phyloP scores from a whole-genome alignment of 2,888 invertebrate genomes.

The Dryomyza anilis region DNA sequence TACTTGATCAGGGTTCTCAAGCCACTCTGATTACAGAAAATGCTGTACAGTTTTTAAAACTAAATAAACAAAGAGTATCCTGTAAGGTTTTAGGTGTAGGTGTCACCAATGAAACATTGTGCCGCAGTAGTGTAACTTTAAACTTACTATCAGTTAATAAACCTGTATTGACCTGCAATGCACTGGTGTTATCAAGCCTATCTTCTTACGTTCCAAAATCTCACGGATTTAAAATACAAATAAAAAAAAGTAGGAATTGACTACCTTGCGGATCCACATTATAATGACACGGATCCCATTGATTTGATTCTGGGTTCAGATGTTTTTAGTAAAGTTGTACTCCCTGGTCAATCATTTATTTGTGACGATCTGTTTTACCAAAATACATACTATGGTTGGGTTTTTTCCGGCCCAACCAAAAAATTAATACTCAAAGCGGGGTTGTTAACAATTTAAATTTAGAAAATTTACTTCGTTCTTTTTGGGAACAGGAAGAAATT shows the following conservation, averaged over 20 bases:
- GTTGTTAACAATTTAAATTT: slow-evolving; percentile 16
- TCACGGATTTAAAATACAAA: not conserved
- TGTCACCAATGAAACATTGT: no score
- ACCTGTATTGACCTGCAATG: no score
- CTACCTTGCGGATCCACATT: slow-evolving; percentile 18
- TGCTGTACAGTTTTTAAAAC: no score
- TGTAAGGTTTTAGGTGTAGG: no score
- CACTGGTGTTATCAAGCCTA: no score
- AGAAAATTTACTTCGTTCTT: slow-evolving; percentile 9
- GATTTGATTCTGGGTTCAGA: slow-evolving; percentile 26
- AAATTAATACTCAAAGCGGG: not conserved
- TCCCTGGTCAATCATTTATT: slow-evolving; percentile 18
- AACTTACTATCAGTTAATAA: no score
- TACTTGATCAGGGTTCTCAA: no score
- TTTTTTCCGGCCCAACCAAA: slow-evolving; percentile 19
- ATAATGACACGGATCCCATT: slow-evolving; percentile 19
- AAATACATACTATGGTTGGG: slow-evolving; percentile 26
- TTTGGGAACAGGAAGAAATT: slow-evolving; percentile 25
- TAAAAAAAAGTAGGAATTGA: not conserved
- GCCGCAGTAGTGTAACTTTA: no score
- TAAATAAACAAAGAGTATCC: no score
- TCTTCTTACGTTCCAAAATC: no score
- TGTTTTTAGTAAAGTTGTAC: slow-evolving; percentile 8
- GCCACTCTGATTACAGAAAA: no score
- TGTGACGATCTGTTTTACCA: slow-evolving; percentile 23